Percentiles rank a stretch among this genome's conserved stretches.
phyloP scores from a whole-genome alignment of 2,113 vertebrate genomes.

The Paracanthobrama guichenoti region DNA sequence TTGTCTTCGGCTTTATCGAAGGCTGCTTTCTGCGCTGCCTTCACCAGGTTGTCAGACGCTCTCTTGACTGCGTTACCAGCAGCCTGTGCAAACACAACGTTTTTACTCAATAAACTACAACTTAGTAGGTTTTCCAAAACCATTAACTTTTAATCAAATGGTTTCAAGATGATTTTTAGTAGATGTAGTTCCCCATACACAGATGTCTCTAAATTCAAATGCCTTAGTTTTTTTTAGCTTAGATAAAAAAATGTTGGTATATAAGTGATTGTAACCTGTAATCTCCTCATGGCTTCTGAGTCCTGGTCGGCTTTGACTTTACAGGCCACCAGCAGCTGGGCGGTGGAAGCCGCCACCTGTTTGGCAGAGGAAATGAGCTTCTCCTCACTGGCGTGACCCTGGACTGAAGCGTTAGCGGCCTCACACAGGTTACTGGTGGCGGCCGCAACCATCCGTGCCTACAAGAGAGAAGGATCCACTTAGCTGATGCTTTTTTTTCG shows the following conservation, averaged over 20 bases:
- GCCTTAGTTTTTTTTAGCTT: not conserved
- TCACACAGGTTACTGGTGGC: slow-evolving; percentile 97
- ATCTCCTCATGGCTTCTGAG: slow-evolving; percentile 95
- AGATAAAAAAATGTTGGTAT: slow-evolving; percentile 34
- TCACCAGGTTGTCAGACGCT: slow-evolving; percentile 96
- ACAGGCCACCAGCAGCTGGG: slow-evolving; percentile 95
- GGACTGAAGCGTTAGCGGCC: slow-evolving; percentile 94
- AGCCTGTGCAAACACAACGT: slow-evolving; percentile 71
- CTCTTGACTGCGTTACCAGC: slow-evolving; percentile 98
- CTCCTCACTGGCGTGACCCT: slow-evolving; percentile 97
- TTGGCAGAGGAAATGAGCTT: slow-evolving; percentile 98
- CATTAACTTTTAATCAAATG: too few species aligned
- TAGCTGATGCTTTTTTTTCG: not conserved
- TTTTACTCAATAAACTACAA: not conserved
- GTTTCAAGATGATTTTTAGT: too few species aligned
- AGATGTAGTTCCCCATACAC: too few species aligned
- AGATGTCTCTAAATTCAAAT: too few species aligned
- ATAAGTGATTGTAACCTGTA: slow-evolving; percentile 83
- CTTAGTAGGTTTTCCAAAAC: not conserved
- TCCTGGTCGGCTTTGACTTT: slow-evolving; percentile 97
- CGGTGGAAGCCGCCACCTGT: slow-evolving; percentile 96
- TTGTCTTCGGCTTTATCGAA: slow-evolving; percentile 94
- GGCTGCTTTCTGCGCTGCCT: slow-evolving; percentile 95
- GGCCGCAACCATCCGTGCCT: slow-evolving; percentile 97
- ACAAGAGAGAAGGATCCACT: not conserved